Conservation (phyloP, 1,140 invertebrate species). For the Penaeus japonicus region DNA sequence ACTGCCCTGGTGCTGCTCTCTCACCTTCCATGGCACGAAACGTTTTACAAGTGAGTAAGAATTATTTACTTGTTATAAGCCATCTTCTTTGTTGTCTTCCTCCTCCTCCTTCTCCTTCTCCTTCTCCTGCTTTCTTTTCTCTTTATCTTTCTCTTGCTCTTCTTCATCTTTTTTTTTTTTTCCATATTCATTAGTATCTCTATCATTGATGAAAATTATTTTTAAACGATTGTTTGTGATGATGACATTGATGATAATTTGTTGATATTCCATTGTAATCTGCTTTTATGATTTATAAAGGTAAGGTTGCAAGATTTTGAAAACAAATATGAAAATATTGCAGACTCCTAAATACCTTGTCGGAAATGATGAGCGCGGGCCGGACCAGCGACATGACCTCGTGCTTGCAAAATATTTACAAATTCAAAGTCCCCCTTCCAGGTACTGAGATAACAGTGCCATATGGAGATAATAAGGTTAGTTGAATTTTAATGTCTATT, state of each 20-base stretch:
- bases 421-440: constrained; percentile 70
- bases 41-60: constrained; percentile 80
- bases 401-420: constrained; percentile 75
- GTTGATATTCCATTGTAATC: too few relatives aligned
- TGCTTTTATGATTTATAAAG: neutral
- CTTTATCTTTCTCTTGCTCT: neutral
- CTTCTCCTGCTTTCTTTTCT: neutral
- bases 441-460: constrained; percentile 69
- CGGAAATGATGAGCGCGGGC: constrained; percentile 69
- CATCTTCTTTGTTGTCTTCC: too few relatives aligned
- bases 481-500: constrained; percentile 17
- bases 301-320: neutral
- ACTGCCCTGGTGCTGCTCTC: constrained; percentile 82
- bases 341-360: constrained; percentile 71
- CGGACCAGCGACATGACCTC: constrained; percentile 66
- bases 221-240: too few relatives aligned
- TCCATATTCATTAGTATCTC: too few relatives aligned
- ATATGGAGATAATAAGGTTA: constrained; percentile 67
- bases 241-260: neutral
- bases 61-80: constrained; percentile 63
- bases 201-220: too few relatives aligned
- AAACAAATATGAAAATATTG: neutral
- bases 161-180: neutral
- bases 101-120: neutral
- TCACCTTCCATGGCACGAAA: constrained; percentile 93